Base-by-base conservation (phyloP, 2,888 invertebrate genomes). In the Aleiodes leptofemur region DNA sequence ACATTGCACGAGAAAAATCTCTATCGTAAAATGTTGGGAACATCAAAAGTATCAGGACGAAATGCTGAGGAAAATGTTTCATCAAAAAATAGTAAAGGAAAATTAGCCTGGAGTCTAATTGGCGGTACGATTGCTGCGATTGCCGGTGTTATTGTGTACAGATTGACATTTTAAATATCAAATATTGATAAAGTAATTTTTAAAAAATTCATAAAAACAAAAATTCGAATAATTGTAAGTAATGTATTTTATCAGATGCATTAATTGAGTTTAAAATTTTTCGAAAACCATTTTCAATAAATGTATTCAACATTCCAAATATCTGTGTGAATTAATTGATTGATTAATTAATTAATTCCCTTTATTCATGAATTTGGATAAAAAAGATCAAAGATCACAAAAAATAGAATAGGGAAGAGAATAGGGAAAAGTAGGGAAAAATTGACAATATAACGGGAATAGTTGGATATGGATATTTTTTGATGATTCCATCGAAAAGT, bases 81-180 rank as follows among this genome's bases (percentile, higher is more conserved):
- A 56, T 38, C 43, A 16, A 71, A 72, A 51, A 56, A 34, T 1
- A 68, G 23, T 29, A 82, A 78, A 57, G 84, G 79, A 56, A 84
- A 83, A 91, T 90, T 92, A 86, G 85, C 92, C 57, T 93, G 93
- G 94, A 94, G 94, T 74, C 92, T 96, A 14, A 90, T 95, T 79
- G 91, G 95, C 75, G 92, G 94, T 69, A 92, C 93, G 68, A 89
- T 93, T 72, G 91, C 93, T 70, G 93, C 95, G 81, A 93, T 95
- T 76, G 93, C 93, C 73, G 95, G 95, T 79, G 92, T 95, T 72
- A 92, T 95, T 69, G 93, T 94, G 74, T 95, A 95, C 90, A 93
- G 94, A 86, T 94, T 95, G 68, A 76, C 71, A n/a, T 77, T 78
- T 74, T 80, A 69, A 64, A 16, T 9, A 55, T 9, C 9, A 43